phyloP scores from a whole-genome alignment of 2,797 vertebrate genomes.

The Cynopterus sphinx region DNA sequence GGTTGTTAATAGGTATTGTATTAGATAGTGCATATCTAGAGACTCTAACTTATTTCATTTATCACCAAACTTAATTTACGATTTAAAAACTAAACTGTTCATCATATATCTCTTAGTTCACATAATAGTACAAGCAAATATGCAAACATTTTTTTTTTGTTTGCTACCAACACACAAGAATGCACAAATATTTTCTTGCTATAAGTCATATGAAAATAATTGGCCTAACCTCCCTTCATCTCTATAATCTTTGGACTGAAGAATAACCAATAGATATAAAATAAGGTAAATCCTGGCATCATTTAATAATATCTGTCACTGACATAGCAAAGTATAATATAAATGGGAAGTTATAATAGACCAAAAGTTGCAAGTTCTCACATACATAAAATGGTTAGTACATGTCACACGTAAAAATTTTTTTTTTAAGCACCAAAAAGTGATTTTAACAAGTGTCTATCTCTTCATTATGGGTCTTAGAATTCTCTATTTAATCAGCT shows the following conservation, averaged over 20 bases:
- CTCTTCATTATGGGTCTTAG: neutral
- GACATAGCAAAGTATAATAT: neutral
- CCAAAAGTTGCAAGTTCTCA: neutral
- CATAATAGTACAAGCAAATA: neutral
- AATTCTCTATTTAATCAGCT: slow-evolving; percentile 32
- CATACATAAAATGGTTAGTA: neutral
- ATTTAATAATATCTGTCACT: slow-evolving; percentile 16
- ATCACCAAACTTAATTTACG: neutral
- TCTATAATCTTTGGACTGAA: neutral
- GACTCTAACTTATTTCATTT: neutral
- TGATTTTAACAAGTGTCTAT: neutral
- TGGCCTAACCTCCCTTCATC: neutral
- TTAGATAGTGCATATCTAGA: neutral
- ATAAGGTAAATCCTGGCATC: neutral
- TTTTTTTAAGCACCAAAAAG: neutral
- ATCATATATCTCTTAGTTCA: neutral
- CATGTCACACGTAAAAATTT: too few relatives aligned
- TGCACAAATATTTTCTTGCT: neutral
- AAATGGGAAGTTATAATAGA: neutral
- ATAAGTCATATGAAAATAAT: slow-evolving; percentile 3
- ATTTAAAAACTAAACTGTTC: neutral
- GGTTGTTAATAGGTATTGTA: neutral
- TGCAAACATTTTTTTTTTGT: neutral
- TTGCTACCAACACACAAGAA: neutral
- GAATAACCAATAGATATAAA: neutral